Percentiles rank a stretch among this genome's conserved stretches.
phyloP scores from a whole-genome alignment of 2,113 vertebrate genomes.

The Oreamnos americanus region DNA sequence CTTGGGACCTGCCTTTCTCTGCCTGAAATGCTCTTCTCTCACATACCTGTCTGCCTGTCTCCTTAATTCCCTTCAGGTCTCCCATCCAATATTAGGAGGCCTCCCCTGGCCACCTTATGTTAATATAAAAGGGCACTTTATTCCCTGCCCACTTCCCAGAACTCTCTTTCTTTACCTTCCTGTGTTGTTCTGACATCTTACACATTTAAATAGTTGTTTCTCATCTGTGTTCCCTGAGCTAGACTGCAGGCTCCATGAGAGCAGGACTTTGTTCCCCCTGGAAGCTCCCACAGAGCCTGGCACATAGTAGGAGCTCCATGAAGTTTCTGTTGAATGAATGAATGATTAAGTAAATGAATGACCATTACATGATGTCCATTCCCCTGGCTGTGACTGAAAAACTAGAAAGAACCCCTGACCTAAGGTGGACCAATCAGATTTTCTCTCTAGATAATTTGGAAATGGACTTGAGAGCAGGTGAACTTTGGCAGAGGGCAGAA shows the following conservation, averaged over 20 bases:
- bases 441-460: neutral
- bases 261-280: neutral
- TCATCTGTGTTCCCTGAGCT: neutral
- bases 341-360: neutral
- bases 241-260: neutral
- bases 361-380: neutral
- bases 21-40: neutral
- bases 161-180: neutral
- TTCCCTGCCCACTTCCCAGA: neutral
- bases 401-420: neutral
- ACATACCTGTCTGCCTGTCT: neutral
- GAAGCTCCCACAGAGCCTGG: neutral
- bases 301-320: neutral
- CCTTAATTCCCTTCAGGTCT: neutral
- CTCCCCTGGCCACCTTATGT: neutral
- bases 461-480: neutral
- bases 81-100: neutral
- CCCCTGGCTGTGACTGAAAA: neutral
- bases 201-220: neutral
- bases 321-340: neutral
- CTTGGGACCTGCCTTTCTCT: neutral
- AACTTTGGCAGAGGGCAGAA: neutral
- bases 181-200: neutral
- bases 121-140: neutral
- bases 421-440: neutral